Base-by-base conservation (phyloP, 2,797 vertebrate genomes). In the Arrhamphus sclerolepis region DNA sequence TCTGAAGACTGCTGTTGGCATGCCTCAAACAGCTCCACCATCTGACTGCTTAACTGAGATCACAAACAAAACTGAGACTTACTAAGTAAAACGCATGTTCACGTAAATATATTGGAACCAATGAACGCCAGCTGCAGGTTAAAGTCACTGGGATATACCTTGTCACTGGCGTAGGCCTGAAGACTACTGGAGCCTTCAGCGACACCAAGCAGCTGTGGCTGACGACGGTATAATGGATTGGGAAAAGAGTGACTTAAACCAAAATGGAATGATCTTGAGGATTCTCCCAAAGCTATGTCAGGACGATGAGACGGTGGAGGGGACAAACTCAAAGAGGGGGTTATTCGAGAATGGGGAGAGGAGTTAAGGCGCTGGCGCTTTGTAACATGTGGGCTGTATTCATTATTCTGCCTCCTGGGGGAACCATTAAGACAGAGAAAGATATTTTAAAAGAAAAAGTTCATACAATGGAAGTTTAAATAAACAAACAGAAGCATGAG, bases 1-100 rank as follows among this genome's bases (percentile, higher is more conserved):
- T 98, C 96, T 56, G 86, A 87, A 17, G 57, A 6, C 80, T 94
- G 95, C 49, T 99, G 97, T 70, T 91, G 93, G 81, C 94, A 98
- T 0, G 81, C 89, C 77, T 94, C 91, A 91, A 96, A 98, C 59
- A 97, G 77, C 7, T 95, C 93, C 86, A 97, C 60, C 85, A 99
- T 89, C 91, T 98, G 97, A 77, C 82, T 80, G 85, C 95, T 97
- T 77, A 98, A 82, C 97, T 99, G 90, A 76, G 86, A 55, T 50
- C 19, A 77, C 50, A 81, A 68, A 67, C n/a, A 77, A 44, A 79
- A 31, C 38, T 2, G 44, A 34, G 17, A 3, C 7, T 62, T 14
- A 75, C 24, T 31, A 46, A 58, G 56, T 19, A 22, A 56, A 40
- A 20, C n/a, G 24, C 1, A 66, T 11, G 11, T 41, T 5, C 28